Conservation (phyloP, 1,140 invertebrate species). For the Drosophila lini region DNA sequence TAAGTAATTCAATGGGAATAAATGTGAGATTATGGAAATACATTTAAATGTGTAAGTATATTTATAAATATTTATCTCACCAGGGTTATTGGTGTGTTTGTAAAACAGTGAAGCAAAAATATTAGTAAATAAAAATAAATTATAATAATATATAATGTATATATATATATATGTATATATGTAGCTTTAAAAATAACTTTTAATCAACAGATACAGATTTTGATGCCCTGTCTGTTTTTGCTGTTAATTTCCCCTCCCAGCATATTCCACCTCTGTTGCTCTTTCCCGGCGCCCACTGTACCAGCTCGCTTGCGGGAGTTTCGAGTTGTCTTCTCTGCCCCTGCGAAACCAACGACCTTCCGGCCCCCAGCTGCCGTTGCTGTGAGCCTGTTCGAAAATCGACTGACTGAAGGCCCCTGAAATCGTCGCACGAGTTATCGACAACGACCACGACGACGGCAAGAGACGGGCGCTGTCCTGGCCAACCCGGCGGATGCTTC, state of each 20-base stretch:
- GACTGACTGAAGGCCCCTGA: slow-evolving; percentile 82
- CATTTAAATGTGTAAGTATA: too few species aligned
- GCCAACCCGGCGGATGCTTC: slow-evolving; percentile 3
- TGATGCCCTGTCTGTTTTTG: rapidly evolving
- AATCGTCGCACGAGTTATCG: slow-evolving; percentile 56
- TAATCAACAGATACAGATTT: not conserved
- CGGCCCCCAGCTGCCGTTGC: slow-evolving; percentile 26
- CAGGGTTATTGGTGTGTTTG: too few species aligned
- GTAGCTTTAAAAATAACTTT: not conserved
- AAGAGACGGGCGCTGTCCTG: slow-evolving; percentile 20
- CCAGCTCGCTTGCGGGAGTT: slow-evolving; percentile 47
- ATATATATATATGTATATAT: too few species aligned
- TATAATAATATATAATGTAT: too few species aligned
- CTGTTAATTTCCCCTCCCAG: not conserved
- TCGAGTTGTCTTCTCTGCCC: slow-evolving; percentile 14
- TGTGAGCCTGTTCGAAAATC: slow-evolving; percentile 75
- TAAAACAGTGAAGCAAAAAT: too few species aligned
- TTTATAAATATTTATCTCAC: too few species aligned
- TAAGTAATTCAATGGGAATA: too few species aligned
- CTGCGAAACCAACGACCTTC: not conserved
- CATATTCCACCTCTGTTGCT: not conserved
- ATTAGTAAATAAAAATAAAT: too few species aligned
- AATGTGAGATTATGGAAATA: too few species aligned
- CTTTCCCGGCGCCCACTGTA: slow-evolving; percentile 20
- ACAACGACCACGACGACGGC: slow-evolving; percentile 32